Conservation (phyloP, 2,797 vertebrate genomes). For the Macropus fuliginosus region DNA sequence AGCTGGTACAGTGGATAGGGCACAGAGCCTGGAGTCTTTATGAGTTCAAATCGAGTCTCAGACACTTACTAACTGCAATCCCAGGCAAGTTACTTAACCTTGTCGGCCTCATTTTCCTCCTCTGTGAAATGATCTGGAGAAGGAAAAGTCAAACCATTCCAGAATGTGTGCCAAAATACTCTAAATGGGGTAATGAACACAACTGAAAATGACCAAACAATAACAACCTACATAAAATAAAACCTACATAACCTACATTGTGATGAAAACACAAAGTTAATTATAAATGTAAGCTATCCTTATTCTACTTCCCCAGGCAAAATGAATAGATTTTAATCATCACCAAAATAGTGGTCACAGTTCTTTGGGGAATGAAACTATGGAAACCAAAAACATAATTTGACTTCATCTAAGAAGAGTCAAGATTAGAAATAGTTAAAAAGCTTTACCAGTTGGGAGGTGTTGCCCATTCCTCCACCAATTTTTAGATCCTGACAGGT, state of each 20-base stretch:
- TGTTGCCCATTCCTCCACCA: background rate
- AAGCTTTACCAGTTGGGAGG: background rate
- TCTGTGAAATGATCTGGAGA: background rate
- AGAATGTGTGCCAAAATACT: background rate
- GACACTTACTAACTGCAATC: background rate
- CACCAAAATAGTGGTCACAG: background rate
- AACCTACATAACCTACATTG: no score
- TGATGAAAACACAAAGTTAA: background rate
- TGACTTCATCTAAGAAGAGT: background rate
- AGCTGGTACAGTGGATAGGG: background rate
- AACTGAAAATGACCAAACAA: background rate
- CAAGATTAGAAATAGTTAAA: background rate
- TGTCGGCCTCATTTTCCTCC: background rate
- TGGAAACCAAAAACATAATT: background rate
- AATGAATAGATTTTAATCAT: background rate
- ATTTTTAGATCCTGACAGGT: background rate
- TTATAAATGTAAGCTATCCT: background rate
- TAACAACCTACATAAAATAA: background rate
- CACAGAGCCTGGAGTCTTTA: background rate
- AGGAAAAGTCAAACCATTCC: background rate
- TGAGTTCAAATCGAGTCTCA: background rate
- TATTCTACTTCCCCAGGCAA: background rate
- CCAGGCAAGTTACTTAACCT: background rate
- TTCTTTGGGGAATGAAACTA: conserved; percentile 8
- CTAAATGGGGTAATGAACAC: background rate